Evolutionary conservation across 2,113 vertebrate species (phyloP).

Genomic region (Felis chaus): DNA sequence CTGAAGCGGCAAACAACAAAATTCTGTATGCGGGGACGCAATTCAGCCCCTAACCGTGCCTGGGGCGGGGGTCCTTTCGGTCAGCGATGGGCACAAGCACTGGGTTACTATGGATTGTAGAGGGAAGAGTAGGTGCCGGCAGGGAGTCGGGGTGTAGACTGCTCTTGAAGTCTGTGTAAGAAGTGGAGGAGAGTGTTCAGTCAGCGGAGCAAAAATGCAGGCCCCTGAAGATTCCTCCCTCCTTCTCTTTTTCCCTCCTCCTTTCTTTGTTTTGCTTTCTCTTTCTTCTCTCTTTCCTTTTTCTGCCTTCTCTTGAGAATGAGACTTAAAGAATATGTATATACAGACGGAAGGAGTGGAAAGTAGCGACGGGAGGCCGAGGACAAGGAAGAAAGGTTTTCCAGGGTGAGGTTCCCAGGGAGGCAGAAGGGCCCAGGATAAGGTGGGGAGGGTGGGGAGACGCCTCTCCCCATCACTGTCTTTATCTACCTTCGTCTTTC

Average conservation of each 20-base stretch:
- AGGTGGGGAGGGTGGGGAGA: neutral
- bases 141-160: neutral
- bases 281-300: neutral
- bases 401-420: neutral
- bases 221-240: neutral
- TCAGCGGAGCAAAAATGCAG: accelerated
- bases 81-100: neutral
- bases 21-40: neutral
- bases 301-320: neutral
- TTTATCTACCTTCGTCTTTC: neutral
- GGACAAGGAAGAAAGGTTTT: neutral
- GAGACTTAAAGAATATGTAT: neutral
- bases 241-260: too few relatives aligned
- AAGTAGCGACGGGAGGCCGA: neutral
- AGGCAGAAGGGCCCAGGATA: neutral
- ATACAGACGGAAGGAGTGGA: neutral
- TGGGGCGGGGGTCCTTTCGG: neutral
- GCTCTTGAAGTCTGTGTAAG: neutral
- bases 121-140: too few relatives aligned
- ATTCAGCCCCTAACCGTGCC: neutral
- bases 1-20: neutral
- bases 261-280: neutral
- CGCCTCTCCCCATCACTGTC: neutral
- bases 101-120: neutral
- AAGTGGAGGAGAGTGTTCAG: neutral